Evolutionary conservation across 2,113 vertebrate genomes (phyloP).

Genomic region (Podilymbus podiceps): DNA sequence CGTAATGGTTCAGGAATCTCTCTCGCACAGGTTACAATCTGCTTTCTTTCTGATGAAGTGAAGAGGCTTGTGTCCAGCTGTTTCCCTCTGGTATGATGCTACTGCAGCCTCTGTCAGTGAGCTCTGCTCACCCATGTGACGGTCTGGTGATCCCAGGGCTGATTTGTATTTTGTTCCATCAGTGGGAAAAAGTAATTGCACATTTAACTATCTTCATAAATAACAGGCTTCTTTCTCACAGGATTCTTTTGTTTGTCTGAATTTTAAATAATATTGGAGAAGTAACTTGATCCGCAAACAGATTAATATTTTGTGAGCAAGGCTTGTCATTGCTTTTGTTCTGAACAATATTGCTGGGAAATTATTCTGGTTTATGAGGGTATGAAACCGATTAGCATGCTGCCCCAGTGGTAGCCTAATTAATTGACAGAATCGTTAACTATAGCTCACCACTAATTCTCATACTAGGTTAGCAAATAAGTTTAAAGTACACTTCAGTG

Average conservation of each 20-base stretch:
- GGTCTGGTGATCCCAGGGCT: background rate
- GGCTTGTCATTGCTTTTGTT: conserved; percentile 1
- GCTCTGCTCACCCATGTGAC: background rate
- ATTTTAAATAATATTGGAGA: background rate
- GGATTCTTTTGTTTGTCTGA: background rate
- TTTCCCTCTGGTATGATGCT: background rate
- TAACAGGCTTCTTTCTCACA: background rate
- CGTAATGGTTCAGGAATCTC: background rate
- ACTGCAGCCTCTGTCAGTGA: background rate
- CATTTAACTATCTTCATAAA: background rate
- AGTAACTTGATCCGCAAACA: background rate
- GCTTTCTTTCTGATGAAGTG: background rate
- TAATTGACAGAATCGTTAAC: background rate
- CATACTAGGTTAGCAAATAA: background rate
- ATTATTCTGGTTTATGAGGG: background rate
- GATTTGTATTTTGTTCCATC: background rate
- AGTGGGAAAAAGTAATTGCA: background rate
- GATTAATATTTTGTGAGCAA: background rate
- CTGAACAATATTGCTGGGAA: background rate
- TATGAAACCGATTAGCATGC: background rate
- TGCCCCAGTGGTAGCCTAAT: background rate
- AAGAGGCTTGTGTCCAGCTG: background rate
- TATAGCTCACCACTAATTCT: background rate
- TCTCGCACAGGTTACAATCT: background rate
- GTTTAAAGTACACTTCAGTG: background rate